Evolutionary conservation across 2,113 vertebrate genomes (phyloP), one percentile per base, ranked within the genome.

Genomic region (Sinocyclocheilus grahami): DNA sequence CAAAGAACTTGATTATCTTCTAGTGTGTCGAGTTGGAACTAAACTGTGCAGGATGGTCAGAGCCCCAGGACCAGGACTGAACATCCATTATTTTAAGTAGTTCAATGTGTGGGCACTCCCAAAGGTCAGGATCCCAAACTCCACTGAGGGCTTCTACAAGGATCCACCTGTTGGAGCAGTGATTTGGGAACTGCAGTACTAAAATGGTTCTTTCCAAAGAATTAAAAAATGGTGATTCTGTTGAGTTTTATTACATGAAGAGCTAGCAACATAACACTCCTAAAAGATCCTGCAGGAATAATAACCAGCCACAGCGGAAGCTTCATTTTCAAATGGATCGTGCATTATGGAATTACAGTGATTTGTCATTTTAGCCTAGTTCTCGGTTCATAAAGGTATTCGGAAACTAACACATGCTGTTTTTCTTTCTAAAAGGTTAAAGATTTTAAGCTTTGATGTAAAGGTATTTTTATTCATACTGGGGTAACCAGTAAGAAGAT

Each of bases 201-300:
- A 72, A 74, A 88, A 88, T 74, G n/a, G 48, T 20, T 7, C 58
- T 72, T 74, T 76, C 85, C 87, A 88, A 88, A 88, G 82, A 84
- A 48, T 3, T 46, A 4, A 16, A 8, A 46, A 85, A 84, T 12
- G 58, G 65, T 72, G 85, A 81, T 84, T 63, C 46, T 12, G 46
- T 12, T 46, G 8, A 10, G 2, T 10, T 46, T 48, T 48, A 48
- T 46, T 11, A 24, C 22, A 27, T 30, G 9, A 67, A 39, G 48
- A 67, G 27, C 20, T 72, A 55, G 46, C 60, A 27, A 33, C 30
- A 63, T 79, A 33, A 48, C 9, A 16, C 24, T 48, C 24, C 55
- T 77, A 5, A 33, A n/a, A 10, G 75, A 85, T 46, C 39, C 63
- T 82, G 4, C n/a, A 33, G 13, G 75, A 85, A 67, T 69, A 42